Conservation (phyloP, 1,140 invertebrate species). For the Camponotus floridanus region DNA sequence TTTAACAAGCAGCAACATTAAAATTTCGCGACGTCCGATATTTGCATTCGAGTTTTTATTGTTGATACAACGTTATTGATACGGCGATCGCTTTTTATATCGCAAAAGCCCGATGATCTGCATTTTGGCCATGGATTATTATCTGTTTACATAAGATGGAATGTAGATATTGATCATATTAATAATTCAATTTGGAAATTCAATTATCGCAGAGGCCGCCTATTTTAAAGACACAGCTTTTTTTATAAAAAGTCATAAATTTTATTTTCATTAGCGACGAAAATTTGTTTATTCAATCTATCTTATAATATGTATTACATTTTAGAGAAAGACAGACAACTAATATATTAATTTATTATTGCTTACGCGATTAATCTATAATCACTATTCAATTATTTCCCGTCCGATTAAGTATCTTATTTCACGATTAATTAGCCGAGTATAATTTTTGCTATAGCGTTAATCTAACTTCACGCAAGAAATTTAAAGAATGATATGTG, state of each 20-base stretch:
- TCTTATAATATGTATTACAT: constrained; percentile 15
- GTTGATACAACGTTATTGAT: background rate
- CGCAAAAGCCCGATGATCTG: background rate
- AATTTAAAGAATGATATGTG: background rate
- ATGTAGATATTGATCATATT: constrained; percentile 2
- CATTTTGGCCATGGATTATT: background rate
- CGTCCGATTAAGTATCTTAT: constrained; percentile 31
- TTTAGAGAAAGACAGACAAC: background rate
- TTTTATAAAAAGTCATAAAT: background rate
- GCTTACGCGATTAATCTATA: constrained; percentile 26
- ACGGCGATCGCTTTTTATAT: constrained; percentile 7
- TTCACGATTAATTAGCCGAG: constrained; percentile 14
- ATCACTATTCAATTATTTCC: constrained; percentile 43
- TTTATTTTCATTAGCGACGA: background rate
- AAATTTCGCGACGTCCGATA: background rate
- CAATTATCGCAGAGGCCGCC: too few species aligned
- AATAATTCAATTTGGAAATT: constrained; percentile 27
- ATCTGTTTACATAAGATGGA: constrained; percentile 26
- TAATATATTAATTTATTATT: constrained; percentile 23
- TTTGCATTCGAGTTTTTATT: constrained; percentile 7
- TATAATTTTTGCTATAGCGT: background rate
- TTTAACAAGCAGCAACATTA: background rate
- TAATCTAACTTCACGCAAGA: background rate
- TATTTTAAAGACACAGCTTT: background rate
- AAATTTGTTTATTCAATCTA: background rate